Evolutionary conservation across 2,888 invertebrate genomes (phyloP).

Genomic region (Scaptomyza parva): DNA sequence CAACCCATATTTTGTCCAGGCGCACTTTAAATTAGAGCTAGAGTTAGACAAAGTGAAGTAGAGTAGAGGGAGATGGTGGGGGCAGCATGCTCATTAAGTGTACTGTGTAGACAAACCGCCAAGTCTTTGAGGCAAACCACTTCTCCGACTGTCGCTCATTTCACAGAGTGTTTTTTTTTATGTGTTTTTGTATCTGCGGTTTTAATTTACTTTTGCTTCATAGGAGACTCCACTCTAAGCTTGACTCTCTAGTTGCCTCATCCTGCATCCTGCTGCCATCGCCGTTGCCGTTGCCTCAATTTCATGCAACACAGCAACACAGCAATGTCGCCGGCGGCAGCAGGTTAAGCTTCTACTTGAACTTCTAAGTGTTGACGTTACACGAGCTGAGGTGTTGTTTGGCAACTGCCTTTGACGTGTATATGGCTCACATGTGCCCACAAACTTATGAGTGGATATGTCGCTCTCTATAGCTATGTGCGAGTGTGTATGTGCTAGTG

Average conservation of each 20-base stretch:
- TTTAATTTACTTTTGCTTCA: constrained; percentile 74
- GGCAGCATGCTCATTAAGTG: constrained; percentile 51
- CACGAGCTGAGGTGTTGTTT: constrained; percentile 71
- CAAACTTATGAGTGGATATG: constrained; percentile 40
- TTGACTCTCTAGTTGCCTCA: constrained; percentile 14
- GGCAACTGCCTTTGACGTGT: constrained; percentile 75
- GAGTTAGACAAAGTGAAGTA: neutral
- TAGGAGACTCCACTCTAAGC: constrained; percentile 24
- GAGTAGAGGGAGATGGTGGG: neutral
- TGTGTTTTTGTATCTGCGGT: constrained; percentile 55
- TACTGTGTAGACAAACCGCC: constrained; percentile 43
- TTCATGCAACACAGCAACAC: constrained; percentile 31
- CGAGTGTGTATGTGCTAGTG: neutral
- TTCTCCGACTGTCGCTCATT: constrained; percentile 57
- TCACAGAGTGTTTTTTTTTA: constrained; percentile 30
- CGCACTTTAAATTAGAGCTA: neutral
- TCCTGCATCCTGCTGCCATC: constrained; percentile 1
- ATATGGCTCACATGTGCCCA: constrained; percentile 48
- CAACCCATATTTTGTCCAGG: constrained; percentile 40
- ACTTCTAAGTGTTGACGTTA: constrained; percentile 82
- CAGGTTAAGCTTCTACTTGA: constrained; percentile 83
- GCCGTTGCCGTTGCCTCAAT: constrained; percentile 9
- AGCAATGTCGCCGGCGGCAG: constrained; percentile 76
- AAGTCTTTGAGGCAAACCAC: constrained; percentile 63
- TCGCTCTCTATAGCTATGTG: neutral